Evolutionary conservation across 2,113 vertebrate species (phyloP).

Genomic region (Tupaia tana): DNA sequence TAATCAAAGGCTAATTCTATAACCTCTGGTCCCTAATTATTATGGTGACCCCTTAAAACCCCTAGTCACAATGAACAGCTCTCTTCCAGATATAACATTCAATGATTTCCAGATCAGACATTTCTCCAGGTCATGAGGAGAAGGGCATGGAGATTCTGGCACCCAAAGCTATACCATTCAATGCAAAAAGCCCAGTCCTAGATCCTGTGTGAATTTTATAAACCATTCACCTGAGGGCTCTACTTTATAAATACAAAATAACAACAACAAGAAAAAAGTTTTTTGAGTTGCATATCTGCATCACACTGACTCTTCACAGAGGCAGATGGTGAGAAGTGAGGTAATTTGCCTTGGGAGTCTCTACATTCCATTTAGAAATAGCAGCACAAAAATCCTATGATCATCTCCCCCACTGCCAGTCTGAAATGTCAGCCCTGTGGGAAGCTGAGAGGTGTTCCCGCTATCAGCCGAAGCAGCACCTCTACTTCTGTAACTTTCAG

Average conservation of each 20-base stretch:
- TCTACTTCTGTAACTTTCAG: not conserved
- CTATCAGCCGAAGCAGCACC: conserved; percentile 50
- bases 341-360: conserved; percentile 39
- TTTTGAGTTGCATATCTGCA: not conserved
- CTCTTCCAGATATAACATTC: not conserved
- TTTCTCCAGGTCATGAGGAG: not conserved
- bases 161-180: not conserved
- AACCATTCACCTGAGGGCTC: not conserved
- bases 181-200: not conserved
- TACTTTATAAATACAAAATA: conserved; percentile 39
- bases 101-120: not conserved
- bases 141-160: not conserved
- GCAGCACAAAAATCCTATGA: conserved; percentile 57
- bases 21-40: not conserved
- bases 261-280: not conserved
- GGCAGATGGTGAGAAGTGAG: conserved; percentile 17
- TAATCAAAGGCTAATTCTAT: not conserved
- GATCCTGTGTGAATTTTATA: not conserved
- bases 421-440: conserved; percentile 70
- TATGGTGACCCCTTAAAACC: not conserved
- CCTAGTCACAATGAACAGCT: not conserved
- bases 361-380: conserved; percentile 49
- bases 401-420: conserved; percentile 36
- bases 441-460: conserved; percentile 64
- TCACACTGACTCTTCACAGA: not conserved